Evolutionary conservation across 53 echinoderm and acorn worm genomes (phyloP).

Genomic region (Zoroaster sp.): DNA sequence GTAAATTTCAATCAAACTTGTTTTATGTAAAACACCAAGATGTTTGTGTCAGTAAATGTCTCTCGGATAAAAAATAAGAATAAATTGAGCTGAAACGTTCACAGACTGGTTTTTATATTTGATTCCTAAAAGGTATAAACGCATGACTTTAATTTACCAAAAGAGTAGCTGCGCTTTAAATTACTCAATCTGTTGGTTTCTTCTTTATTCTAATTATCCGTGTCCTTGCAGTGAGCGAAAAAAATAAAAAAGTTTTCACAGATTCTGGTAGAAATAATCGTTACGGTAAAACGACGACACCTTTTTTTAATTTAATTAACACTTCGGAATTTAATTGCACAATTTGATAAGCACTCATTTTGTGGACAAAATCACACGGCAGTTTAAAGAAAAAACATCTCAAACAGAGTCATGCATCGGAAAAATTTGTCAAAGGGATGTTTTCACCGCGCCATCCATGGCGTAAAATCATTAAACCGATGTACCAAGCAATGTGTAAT

Average conservation of each 20-base stretch:
- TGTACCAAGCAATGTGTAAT: conserved; percentile 13
- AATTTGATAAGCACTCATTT: not conserved
- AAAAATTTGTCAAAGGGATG: conserved; percentile 19
- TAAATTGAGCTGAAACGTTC: no score
- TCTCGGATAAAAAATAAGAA: no score
- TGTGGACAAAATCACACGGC: not conserved
- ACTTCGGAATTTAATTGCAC: not conserved
- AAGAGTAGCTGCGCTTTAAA: no score
- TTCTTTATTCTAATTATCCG: no score
- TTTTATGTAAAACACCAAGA: no score
- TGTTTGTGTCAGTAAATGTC: no score
- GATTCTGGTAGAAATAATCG: not conserved
- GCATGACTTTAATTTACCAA: no score
- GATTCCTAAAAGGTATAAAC: no score
- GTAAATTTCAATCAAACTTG: no score
- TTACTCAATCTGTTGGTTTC: no score
- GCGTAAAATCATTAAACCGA: conserved; percentile 37
- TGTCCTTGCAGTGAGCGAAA: not conserved
- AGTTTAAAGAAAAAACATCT: not conserved
- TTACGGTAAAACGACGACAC: not conserved
- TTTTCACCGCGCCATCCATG: conserved; percentile 1
- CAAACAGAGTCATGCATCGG: not conserved
- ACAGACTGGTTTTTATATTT: no score
- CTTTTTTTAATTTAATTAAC: not conserved
- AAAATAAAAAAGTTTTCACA: not conserved